Conservation (phyloP, 2,113 vertebrate species). For the Peromyscus leucopus region DNA sequence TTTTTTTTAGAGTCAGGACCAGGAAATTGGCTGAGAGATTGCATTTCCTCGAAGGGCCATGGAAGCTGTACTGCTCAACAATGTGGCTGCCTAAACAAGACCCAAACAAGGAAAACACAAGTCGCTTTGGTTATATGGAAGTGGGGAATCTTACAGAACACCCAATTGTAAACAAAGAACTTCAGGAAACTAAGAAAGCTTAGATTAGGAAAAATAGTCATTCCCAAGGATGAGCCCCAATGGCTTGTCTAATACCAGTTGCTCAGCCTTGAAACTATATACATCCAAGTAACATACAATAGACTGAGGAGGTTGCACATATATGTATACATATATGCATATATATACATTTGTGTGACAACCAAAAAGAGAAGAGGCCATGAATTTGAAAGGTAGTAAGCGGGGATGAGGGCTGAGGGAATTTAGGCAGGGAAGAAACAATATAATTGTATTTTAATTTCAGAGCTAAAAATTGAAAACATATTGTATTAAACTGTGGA, state of each 20-base stretch:
- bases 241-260: neutral
- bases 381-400: neutral
- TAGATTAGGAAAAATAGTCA: neutral
- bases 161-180: neutral
- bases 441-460: neutral
- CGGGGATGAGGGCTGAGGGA: accelerated
- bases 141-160: neutral
- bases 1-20: neutral
- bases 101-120: neutral
- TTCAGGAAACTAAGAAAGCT: neutral
- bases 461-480: neutral
- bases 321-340: neutral
- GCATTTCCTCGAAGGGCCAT: no score
- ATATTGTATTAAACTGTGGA: neutral
- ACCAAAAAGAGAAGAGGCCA: neutral
- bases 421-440: neutral
- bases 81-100: neutral
- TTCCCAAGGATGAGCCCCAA: no score
- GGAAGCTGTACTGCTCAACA: neutral
- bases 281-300: neutral
- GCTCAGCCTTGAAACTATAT: neutral
- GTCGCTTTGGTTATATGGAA: no score
- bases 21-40: neutral
- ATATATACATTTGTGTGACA: neutral
- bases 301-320: neutral